Evolutionary conservation across 1,140 invertebrate species (phyloP).

Genomic region (Rhopalosiphum maidis): DNA sequence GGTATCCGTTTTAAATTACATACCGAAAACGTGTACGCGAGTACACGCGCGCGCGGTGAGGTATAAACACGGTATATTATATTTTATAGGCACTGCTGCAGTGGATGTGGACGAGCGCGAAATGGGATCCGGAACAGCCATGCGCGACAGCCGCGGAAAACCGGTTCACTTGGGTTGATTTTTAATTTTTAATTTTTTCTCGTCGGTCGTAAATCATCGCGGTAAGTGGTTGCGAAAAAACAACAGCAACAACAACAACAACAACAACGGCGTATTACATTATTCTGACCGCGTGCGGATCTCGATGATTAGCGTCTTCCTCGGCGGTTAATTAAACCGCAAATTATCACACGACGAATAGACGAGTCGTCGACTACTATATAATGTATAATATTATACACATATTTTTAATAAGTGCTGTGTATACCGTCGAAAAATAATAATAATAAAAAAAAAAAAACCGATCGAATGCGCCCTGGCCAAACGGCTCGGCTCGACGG

Average conservation of each 20-base stretch:
- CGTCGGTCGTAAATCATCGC: conserved; percentile 33
- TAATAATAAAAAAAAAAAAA: neutral
- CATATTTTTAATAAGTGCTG: no score
- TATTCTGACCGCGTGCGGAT: neutral
- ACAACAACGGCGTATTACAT: neutral
- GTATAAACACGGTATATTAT: neutral
- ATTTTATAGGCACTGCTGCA: neutral
- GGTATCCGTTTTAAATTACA: conserved; percentile 23
- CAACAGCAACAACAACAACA: neutral
- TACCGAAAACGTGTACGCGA: neutral
- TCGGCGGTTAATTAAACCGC: neutral
- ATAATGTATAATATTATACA: neutral
- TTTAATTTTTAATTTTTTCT: conserved; percentile 3
- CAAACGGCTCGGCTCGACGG: no score
- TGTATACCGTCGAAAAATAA: neutral
- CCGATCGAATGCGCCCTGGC: neutral
- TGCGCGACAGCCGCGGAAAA: neutral
- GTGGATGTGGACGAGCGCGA: neutral
- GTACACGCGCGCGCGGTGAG: neutral
- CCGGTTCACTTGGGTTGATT: neutral
- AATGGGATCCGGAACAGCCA: neutral
- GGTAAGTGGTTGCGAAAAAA: conserved; percentile 42
- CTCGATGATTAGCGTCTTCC: conserved; percentile 13
- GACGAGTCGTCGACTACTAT: neutral
- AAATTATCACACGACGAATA: neutral